Evolutionary conservation across 1,140 invertebrate genomes (phyloP).

Genomic region (Marisa cornuarietis): DNA sequence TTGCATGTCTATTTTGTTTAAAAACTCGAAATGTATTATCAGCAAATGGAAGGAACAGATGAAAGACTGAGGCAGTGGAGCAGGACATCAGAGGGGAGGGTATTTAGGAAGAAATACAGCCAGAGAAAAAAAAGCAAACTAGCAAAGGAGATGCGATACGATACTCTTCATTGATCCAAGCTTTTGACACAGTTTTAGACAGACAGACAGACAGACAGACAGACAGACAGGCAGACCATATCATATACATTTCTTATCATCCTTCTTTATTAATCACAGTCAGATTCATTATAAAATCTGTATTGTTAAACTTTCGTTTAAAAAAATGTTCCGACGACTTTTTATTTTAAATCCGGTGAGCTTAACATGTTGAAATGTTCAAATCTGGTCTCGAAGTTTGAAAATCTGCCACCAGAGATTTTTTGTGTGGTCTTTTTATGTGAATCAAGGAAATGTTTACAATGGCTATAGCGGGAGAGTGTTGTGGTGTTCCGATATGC

Average conservation of each 20-base stretch:
- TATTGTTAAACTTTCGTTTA: no score
- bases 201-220: constrained; percentile 5
- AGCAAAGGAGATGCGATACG: no score
- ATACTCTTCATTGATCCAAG: no score
- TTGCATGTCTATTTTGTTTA: background rate
- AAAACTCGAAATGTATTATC: background rate
- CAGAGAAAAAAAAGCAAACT: background rate
- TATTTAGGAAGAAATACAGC: background rate
- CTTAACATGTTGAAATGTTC: background rate
- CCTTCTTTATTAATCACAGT: background rate
- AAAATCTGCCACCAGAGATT: background rate
- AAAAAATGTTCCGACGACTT: no score
- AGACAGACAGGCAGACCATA: background rate
- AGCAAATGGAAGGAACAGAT: background rate
- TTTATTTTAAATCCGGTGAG: background rate
- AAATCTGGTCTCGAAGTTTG: background rate
- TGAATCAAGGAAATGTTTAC: no score
- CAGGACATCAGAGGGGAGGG: background rate
- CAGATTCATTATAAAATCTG: background rate
- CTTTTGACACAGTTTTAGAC: constrained; percentile 3
- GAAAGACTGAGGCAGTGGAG: background rate
- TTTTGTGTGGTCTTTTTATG: background rate
- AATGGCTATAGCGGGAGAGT: no score
- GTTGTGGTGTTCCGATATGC: no score
- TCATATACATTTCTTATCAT: background rate